These are phyloP conservation scores for Stramonita haemastoma DNA, from an alignment of 2,888 invertebrate species.

Conservation along the genomic window DNA sequence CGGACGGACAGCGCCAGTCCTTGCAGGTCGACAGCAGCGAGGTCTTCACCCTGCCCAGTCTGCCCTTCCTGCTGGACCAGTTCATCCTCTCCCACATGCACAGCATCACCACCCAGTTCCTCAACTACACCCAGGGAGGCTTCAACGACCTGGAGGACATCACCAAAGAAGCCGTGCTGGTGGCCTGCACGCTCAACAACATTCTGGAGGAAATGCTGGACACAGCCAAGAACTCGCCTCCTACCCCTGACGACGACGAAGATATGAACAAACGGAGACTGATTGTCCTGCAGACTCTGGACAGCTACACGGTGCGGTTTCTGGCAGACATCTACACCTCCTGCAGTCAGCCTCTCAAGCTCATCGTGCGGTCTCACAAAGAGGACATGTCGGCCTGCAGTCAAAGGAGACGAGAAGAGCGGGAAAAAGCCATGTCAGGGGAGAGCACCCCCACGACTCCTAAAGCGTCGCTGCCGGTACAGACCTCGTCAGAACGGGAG, in stretches of 20 bases:
- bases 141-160: not conserved
- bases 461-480: not conserved
- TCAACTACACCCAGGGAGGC: not conserved
- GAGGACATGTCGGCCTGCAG: not conserved
- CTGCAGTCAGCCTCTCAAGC: not conserved
- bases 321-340: not conserved
- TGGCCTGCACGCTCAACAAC: not conserved
- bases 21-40: not conserved
- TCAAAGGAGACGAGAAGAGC: not conserved
- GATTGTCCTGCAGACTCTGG: not conserved
- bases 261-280: not conserved
- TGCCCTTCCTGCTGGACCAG: conserved; percentile 40
- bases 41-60: not conserved
- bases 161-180: conserved; percentile 9
- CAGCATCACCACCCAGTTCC: not conserved
- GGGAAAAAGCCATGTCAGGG: too few relatives aligned
- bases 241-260: not conserved
- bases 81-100: conserved; percentile 32
- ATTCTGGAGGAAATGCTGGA: conserved; percentile 14
- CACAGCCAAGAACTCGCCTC: not conserved
- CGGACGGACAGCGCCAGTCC: not conserved
- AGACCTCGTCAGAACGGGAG: not conserved
- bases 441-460: too few relatives aligned
- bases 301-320: not conserved
- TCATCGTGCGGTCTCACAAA: not conserved